Evolutionary conservation across 2,888 invertebrate genomes (phyloP).

Genomic region (Oscheius onirici): DNA sequence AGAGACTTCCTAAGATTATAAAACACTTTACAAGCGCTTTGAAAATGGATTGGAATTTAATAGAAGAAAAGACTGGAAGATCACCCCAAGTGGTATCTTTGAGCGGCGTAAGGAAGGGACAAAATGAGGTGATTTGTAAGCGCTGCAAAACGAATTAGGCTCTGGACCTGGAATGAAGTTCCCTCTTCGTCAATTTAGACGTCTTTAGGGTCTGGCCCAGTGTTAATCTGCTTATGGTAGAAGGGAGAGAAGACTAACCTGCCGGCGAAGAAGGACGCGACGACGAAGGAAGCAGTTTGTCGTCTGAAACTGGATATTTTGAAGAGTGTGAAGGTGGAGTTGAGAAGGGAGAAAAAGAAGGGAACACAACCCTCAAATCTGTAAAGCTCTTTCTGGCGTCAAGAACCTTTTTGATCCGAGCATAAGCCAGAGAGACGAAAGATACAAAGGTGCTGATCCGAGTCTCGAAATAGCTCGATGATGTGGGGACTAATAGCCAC

Average conservation of each 20-base stretch:
- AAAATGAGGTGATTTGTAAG: slow-evolving; percentile 1
- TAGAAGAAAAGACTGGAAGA: too few species aligned
- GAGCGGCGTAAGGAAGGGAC: neutral
- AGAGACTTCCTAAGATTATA: too few species aligned
- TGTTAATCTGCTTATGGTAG: slow-evolving; percentile 27
- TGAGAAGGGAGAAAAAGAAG: too few species aligned
- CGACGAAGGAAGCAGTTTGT: slow-evolving; percentile 2
- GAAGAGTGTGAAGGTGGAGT: too few species aligned
- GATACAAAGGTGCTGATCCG: too few species aligned
- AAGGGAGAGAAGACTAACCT: slow-evolving; percentile 28
- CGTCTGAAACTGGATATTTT: neutral
- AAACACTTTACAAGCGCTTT: too few species aligned
- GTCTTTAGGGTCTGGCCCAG: slow-evolving; percentile 2
- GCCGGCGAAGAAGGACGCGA: neutral
- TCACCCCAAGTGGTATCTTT: neutral
- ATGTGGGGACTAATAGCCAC: too few species aligned
- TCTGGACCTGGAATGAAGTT: slow-evolving; percentile 21
- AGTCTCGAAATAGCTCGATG: too few species aligned
- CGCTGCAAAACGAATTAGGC: slow-evolving; percentile 1
- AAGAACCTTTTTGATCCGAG: neutral
- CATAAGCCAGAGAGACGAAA: too few species aligned
- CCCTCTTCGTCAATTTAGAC: slow-evolving; percentile 9
- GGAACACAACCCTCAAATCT: neutral
- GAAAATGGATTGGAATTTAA: too few species aligned
- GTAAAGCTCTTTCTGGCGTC: neutral